Evolutionary conservation across 2,888 invertebrate genomes (phyloP).

Genomic region (Odontocolon sp.): DNA sequence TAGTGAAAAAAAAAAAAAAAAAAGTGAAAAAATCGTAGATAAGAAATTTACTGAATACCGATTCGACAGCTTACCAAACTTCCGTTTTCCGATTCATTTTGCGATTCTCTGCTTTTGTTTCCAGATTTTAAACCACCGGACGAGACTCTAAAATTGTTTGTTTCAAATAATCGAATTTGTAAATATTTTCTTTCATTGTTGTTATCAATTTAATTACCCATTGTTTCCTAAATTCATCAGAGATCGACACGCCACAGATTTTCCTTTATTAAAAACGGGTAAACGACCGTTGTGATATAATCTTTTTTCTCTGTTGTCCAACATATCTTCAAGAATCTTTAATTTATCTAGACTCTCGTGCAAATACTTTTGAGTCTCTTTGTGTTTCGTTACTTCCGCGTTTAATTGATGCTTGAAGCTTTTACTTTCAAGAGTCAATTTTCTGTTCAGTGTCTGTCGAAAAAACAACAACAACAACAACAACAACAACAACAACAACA

Average conservation of each 20-base stretch:
- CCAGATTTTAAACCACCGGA: slow-evolving; percentile 65
- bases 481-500: slow-evolving; percentile 3
- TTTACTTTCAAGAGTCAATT: slow-evolving; percentile 88
- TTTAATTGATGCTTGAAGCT: slow-evolving; percentile 88
- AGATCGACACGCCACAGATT: slow-evolving; percentile 70
- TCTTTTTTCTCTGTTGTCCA: slow-evolving; percentile 82
- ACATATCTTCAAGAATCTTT: slow-evolving; percentile 83
- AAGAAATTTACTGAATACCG: no score
- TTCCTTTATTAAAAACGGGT: slow-evolving; percentile 66
- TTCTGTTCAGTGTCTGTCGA: slow-evolving; percentile 85
- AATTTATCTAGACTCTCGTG: slow-evolving; percentile 85
- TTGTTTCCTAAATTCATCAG: slow-evolving; percentile 74
- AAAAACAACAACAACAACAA: slow-evolving; percentile 72
- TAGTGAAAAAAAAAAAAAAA: neutral
- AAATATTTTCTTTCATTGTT: neutral
- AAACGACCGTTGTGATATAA: slow-evolving; percentile 71
- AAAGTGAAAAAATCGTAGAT: neutral
- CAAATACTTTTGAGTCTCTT: slow-evolving; percentile 86
- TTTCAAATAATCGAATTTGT: neutral
- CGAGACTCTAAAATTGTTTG: slow-evolving; percentile 54
- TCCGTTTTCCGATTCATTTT: slow-evolving; percentile 63
- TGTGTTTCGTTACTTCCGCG: slow-evolving; percentile 86
- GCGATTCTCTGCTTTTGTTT: slow-evolving; percentile 63
- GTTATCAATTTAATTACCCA: slow-evolving; percentile 58
- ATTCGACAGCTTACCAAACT: slow-evolving; percentile 66